These are phyloP conservation scores for Apocrypta bakeri DNA, from an alignment of 1,140 invertebrate genomes.

Conservation along the genomic window DNA sequence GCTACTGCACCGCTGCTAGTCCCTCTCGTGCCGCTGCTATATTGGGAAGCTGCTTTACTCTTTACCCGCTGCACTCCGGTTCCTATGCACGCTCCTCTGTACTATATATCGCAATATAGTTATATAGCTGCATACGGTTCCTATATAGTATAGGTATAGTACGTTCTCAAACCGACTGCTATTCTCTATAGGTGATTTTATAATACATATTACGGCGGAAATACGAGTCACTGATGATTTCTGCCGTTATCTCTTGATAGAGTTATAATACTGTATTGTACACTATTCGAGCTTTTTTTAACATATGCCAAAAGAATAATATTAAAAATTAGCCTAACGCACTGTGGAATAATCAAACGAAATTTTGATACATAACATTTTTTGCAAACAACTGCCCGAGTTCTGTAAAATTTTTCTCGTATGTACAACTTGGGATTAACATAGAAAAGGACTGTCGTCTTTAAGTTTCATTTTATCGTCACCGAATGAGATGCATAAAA, in stretches of 20 bases:
- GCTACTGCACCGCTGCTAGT: background rate
- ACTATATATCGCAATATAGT: background rate
- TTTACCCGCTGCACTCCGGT: background rate
- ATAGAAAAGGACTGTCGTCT: background rate
- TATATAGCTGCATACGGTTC: background rate
- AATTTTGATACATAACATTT: background rate
- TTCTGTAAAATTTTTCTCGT: background rate
- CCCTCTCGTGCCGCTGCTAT: background rate
- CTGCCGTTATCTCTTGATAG: too few relatives aligned
- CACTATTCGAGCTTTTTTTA: too few relatives aligned
- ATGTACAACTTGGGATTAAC: too few relatives aligned
- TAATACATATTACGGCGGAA: background rate
- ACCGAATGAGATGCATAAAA: background rate
- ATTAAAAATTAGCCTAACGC: background rate
- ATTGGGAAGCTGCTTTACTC: constrained; percentile 11
- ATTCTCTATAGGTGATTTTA: constrained; percentile 3
- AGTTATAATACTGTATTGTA: too few relatives aligned
- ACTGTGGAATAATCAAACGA: background rate
- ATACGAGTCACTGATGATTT: background rate
- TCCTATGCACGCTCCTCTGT: too few relatives aligned
- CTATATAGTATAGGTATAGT: too few relatives aligned
- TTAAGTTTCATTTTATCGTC: background rate
- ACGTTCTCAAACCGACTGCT: background rate
- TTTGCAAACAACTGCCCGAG: background rate
- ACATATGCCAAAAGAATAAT: background rate